These are phyloP conservation scores for Imbricaverruca yamaguchii DNA, from an alignment of 2,888 invertebrate genomes.

Conservation along the genomic window DNA sequence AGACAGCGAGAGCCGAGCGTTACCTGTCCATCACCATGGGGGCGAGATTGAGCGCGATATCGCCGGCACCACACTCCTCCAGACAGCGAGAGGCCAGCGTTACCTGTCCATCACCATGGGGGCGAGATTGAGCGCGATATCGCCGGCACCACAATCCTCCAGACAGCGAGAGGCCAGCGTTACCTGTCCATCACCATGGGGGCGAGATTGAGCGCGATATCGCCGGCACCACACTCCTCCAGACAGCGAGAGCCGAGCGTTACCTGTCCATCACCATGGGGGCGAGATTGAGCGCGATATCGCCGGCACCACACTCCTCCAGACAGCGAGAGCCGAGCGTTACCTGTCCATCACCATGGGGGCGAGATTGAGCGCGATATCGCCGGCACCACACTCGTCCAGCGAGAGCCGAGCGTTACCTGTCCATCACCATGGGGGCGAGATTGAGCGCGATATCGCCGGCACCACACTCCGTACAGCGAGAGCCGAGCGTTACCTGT, in stretches of 20 bases:
- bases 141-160: no score
- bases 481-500: not conserved
- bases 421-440: no score
- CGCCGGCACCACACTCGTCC: constrained; percentile 22
- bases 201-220: constrained; percentile 29
- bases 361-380: constrained; percentile 29
- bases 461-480: no score
- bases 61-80: constrained; percentile 23
- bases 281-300: no score
- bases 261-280: no score
- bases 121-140: no score
- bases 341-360: constrained; percentile 24
- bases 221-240: constrained; percentile 23
- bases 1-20: no score
- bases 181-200: constrained; percentile 24
- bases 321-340: no score
- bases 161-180: no score
- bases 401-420: not conserved
- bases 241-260: not conserved
- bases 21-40: constrained; percentile 24
- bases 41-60: constrained; percentile 29
- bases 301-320: no score
- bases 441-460: no score
- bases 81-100: not conserved
- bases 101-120: no score